These are phyloP conservation scores for Priocnemis perturbator DNA, from an alignment of 2,888 invertebrate species.

Conservation along the genomic window DNA sequence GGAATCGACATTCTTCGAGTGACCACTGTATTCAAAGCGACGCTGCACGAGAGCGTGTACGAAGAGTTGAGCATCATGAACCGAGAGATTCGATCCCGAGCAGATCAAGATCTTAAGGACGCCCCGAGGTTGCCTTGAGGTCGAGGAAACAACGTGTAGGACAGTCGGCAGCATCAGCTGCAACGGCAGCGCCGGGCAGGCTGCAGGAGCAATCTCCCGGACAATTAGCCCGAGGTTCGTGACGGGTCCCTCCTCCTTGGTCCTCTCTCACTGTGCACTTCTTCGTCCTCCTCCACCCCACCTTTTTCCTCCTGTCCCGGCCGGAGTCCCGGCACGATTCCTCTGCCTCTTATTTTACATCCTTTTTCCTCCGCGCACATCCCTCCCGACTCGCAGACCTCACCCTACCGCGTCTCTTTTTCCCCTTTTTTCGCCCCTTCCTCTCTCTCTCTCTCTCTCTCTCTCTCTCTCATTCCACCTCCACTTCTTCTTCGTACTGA, in stretches of 20 bases:
- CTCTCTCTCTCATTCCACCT: slow-evolving; percentile 19
- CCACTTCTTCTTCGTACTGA: slow-evolving; percentile 26
- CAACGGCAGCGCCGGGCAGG: slow-evolving; percentile 58
- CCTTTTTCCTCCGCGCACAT: slow-evolving; percentile 21
- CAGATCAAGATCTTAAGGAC: slow-evolving; percentile 60
- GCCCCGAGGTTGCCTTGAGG: slow-evolving; percentile 56
- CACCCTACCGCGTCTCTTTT: slow-evolving; percentile 19
- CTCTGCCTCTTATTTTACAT: slow-evolving; percentile 27
- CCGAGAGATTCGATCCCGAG: slow-evolving; percentile 40
- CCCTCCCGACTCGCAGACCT: slow-evolving; percentile 16
- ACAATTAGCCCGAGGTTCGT: slow-evolving; percentile 73
- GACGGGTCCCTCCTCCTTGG: slow-evolving; percentile 69
- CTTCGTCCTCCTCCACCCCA: slow-evolving; percentile 45
- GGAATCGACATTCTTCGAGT: background rate
- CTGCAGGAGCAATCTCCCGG: slow-evolving; percentile 71
- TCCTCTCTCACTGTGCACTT: slow-evolving; percentile 47
- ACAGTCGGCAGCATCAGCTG: slow-evolving; percentile 57
- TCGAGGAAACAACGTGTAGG: slow-evolving; percentile 60
- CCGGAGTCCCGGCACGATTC: slow-evolving; percentile 1
- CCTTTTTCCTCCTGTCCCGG: slow-evolving; percentile 37
- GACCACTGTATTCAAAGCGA: background rate
- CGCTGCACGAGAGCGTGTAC: background rate
- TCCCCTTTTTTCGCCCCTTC: slow-evolving; percentile 31
- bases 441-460: slow-evolving; percentile 29
- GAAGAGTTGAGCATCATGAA: slow-evolving; percentile 8